Conservation (phyloP, 2,797 vertebrate species). For the Cryptoprocta ferox region DNA sequence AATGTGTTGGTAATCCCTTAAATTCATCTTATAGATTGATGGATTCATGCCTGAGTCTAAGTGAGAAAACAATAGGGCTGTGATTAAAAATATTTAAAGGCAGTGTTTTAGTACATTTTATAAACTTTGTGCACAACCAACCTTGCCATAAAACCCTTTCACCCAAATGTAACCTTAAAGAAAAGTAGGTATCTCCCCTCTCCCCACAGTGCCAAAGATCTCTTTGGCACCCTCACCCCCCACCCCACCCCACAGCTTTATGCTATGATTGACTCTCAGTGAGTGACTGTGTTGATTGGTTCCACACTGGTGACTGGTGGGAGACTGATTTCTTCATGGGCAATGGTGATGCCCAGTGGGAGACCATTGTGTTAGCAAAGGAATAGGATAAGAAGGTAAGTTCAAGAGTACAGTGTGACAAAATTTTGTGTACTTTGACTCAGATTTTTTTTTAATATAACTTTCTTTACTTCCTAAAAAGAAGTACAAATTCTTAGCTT, state of each 20-base stretch:
- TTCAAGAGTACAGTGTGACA: not conserved
- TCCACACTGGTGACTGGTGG: not conserved
- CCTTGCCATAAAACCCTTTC: not conserved
- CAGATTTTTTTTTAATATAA: not conserved
- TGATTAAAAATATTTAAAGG: not conserved
- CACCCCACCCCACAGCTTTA: not conserved
- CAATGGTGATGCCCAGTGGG: not conserved
- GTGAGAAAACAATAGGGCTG: not conserved
- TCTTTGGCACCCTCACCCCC: no score
- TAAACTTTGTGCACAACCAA: not conserved
- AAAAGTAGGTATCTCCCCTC: not conserved
- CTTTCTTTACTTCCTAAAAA: not conserved
- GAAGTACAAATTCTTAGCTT: not conserved
- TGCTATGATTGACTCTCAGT: not conserved
- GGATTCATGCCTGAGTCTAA: not conserved
- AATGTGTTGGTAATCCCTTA: not conserved
- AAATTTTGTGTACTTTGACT: not conserved
- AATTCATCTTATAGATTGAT: not conserved
- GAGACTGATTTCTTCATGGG: not conserved
- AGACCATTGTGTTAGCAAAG: not conserved
- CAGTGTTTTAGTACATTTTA: not conserved
- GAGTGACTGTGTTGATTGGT: not conserved
- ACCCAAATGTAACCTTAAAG: not conserved
- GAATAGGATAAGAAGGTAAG: not conserved
- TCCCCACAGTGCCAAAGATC: not conserved